A percentile compares a stretch with the other conserved stretches of the same genome.
Conservation (phyloP, 2,888 invertebrate genomes). For the Aethes cnicana region DNA sequence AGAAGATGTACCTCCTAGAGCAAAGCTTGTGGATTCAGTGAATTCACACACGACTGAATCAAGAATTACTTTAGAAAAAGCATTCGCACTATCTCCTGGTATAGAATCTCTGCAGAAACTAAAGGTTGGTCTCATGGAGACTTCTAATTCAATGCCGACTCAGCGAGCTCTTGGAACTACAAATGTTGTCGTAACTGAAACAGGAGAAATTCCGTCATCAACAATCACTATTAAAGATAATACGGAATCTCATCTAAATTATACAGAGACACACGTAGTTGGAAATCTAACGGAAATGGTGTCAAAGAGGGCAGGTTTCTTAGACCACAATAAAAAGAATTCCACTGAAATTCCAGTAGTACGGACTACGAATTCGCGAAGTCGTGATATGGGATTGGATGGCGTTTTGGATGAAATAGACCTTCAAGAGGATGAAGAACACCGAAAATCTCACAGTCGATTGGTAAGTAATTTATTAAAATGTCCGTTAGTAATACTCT, state of each 20-base stretch:
- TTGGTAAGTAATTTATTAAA: too few relatives aligned
- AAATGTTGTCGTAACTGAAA: slow-evolving; percentile 1
- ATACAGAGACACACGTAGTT: background rate
- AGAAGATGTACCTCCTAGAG: slow-evolving; percentile 31
- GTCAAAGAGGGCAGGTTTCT: slow-evolving; percentile 61
- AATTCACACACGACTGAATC: slow-evolving; percentile 46
- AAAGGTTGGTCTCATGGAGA: slow-evolving; percentile 40
- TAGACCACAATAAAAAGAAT: slow-evolving; percentile 51
- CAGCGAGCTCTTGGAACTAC: slow-evolving; percentile 8
- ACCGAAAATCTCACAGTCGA: slow-evolving; percentile 53
- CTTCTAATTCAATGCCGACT: slow-evolving; percentile 15
- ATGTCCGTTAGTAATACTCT: too few relatives aligned
- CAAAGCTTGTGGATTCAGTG: slow-evolving; percentile 39
- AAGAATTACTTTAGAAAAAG: slow-evolving; percentile 44
- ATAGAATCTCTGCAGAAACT: slow-evolving; percentile 48
- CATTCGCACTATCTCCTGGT: slow-evolving; percentile 40
- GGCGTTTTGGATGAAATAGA: slow-evolving; percentile 43
- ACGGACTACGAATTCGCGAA: slow-evolving; percentile 20
- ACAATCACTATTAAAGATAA: slow-evolving; percentile 19
- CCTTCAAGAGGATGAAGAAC: slow-evolving; percentile 34
- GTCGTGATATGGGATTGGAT: slow-evolving; percentile 36
- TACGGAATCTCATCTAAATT: slow-evolving; percentile 7
- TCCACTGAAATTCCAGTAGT: slow-evolving; percentile 28
- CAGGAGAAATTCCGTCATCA: slow-evolving; percentile 17
- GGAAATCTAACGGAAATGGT: slow-evolving; percentile 43